Evolutionary conservation across 2,888 invertebrate species (phyloP).

Genomic region (Lasioglossum zephyrum): DNA sequence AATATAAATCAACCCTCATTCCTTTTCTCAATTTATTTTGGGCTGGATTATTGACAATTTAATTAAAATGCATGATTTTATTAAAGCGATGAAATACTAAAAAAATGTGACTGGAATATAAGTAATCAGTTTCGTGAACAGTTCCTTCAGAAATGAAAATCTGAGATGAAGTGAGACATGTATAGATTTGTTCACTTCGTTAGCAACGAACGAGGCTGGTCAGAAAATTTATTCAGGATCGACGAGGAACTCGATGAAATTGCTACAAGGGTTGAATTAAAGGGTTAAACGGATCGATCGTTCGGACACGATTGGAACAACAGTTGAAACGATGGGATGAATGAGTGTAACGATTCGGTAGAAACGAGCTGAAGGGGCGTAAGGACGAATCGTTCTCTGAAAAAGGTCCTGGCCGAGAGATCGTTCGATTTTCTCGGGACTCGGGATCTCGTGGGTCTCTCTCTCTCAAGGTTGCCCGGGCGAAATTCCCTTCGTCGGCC

Average conservation of each 20-base stretch:
- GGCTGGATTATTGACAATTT: too few relatives aligned
- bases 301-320: neutral
- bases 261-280: neutral
- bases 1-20: too few relatives aligned
- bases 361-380: neutral
- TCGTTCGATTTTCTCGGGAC: conserved; percentile 25
- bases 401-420: neutral
- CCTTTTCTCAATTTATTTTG: too few relatives aligned
- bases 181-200: neutral
- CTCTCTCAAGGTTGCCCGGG: conserved; percentile 63
- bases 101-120: neutral
- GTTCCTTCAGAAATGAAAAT: too few relatives aligned
- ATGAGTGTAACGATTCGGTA: neutral
- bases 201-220: neutral
- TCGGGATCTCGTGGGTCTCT: conserved; percentile 32
- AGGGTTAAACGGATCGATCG: neutral
- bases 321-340: neutral
- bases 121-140: neutral
- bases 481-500: conserved; percentile 72
- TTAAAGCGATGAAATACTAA: too few relatives aligned
- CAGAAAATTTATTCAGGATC: neutral
- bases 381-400: neutral
- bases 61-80: too few relatives aligned
- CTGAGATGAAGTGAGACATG: neutral
- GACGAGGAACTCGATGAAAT: neutral